A percentile compares a stretch with the other conserved stretches of the same genome.
Conservation (phyloP, 2,888 invertebrate species). For the Sisyra terminalis region DNA sequence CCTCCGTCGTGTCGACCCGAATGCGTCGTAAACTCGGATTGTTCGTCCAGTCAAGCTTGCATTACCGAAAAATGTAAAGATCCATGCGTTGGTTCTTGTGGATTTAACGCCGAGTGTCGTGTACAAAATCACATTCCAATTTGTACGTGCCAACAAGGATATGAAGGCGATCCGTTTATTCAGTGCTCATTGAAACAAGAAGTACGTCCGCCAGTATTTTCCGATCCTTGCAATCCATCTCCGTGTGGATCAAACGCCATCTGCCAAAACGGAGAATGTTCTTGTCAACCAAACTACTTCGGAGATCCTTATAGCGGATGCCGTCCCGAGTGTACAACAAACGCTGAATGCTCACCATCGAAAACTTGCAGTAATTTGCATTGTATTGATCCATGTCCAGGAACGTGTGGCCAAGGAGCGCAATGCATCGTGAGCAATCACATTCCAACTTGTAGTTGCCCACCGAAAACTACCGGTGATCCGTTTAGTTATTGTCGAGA, state of each 20-base stretch:
- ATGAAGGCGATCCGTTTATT: conserved; percentile 49
- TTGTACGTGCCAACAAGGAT: conserved; percentile 40
- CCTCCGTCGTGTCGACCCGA: conserved; percentile 64
- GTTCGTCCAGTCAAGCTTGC: conserved; percentile 46
- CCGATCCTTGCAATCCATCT: conserved; percentile 54
- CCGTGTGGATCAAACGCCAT: conserved; percentile 66
- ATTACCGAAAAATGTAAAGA: conserved; percentile 54
- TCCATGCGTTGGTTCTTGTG: conserved; percentile 55
- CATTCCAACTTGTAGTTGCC: conserved; percentile 67
- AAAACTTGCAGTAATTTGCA: conserved; percentile 61
- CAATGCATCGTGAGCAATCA: conserved; percentile 68
- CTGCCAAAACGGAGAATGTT: conserved; percentile 57
- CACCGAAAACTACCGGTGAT: conserved; percentile 56
- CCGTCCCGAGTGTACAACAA: conserved; percentile 65
- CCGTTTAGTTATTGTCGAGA: conserved; percentile 43
- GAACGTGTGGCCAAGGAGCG: conserved; percentile 63
- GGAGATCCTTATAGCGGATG: conserved; percentile 62
- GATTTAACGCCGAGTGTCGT: conserved; percentile 50
- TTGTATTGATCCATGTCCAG: conserved; percentile 64
- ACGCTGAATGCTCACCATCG: conserved; percentile 57
- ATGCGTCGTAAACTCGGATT: conserved; percentile 52
- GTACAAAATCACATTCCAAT: conserved; percentile 54
- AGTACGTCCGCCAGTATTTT: conserved; percentile 18
- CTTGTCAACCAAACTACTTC: conserved; percentile 50
- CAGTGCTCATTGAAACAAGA: conserved; percentile 33